Conservation (phyloP, 2,888 invertebrate genomes). For the Tanytarsus gracilentus region DNA sequence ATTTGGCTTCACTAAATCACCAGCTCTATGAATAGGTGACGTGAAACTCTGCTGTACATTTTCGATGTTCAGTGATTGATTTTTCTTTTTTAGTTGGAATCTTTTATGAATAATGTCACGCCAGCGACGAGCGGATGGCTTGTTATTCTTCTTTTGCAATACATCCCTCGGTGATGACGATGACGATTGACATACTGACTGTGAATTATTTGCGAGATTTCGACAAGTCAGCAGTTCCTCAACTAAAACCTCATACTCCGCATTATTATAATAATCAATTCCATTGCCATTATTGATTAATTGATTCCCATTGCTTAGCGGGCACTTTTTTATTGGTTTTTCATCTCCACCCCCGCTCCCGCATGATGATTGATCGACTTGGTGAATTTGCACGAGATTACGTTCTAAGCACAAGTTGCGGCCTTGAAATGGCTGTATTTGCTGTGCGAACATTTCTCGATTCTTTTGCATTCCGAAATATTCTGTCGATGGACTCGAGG, state of each 20-base stretch:
- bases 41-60: slow-evolving; percentile 3
- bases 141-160: slow-evolving; percentile 41
- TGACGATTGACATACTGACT: slow-evolving; percentile 35
- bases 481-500: slow-evolving; percentile 28
- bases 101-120: slow-evolving; percentile 42
- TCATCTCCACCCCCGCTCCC: no score
- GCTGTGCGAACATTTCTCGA: slow-evolving; percentile 41
- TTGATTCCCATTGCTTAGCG: slow-evolving; percentile 15
- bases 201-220: background rate
- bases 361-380: slow-evolving; percentile 18
- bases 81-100: slow-evolving; percentile 33
- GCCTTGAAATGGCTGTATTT: slow-evolving; percentile 75
- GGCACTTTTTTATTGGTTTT: slow-evolving; percentile 11
- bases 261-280: slow-evolving; percentile 15
- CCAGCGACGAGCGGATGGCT: slow-evolving; percentile 42
- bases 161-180: slow-evolving; percentile 35
- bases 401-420: slow-evolving; percentile 73
- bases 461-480: slow-evolving; percentile 35
- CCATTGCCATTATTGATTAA: background rate
- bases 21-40: slow-evolving; percentile 7
- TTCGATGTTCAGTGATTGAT: slow-evolving; percentile 28
- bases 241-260: slow-evolving; percentile 34
- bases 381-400: slow-evolving; percentile 47
- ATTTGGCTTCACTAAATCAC: background rate
- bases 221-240: slow-evolving; percentile 20